Base-by-base conservation (phyloP, 2,888 invertebrate species). In the Caenorhabditis sulstoni region DNA sequence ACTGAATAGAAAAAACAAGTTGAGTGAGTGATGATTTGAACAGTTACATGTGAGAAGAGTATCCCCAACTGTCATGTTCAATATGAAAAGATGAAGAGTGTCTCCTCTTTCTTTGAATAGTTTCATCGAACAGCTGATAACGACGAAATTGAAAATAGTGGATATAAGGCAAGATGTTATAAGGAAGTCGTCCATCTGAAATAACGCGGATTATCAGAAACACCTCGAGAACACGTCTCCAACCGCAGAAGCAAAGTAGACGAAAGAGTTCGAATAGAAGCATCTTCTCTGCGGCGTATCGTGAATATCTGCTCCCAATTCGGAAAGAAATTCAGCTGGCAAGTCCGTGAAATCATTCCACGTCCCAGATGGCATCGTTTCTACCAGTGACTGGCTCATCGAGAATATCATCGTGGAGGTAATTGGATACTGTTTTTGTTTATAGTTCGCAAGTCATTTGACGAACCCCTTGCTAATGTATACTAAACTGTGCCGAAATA, bases 41-140 rank as follows among this genome's bases (percentile, higher is more conserved):
- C 4, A 3, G 11, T 45, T 49, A 89, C 88, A 81, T 62, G 89
- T 89, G 12, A 89, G 74, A 23, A 89, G 80, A 3, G 87, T 70
- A 50, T 89, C 89, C 12, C 89, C 89, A n/a, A 86, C 55, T 1
- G 89, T 89, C 89, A 89, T 89, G 57, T 89, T 89, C 55, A 90
- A 68, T 37, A 89, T 89, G 73, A 89, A 89, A 57, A 89, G 70
- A 74, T 89, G 89, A 84, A 89, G 85, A 9, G 89, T 89, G 61
- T 89, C 89, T 1, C 89, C 89, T 68, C 86, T 88, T 18, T 87
- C 53, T 44, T 71, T 71, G 70, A 71, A 85, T 20, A 85, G 52
- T 67, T 86, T 85, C 3, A 86, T 62, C 22, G 89, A 89, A 49
- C 89, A 89, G 39, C 84, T 84, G 20, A 89, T 84, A 37, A 89